Evolutionary conservation across 2,888 invertebrate species (phyloP), one percentile per base, ranked within the genome.

Genomic region (Nysson spinosus): DNA sequence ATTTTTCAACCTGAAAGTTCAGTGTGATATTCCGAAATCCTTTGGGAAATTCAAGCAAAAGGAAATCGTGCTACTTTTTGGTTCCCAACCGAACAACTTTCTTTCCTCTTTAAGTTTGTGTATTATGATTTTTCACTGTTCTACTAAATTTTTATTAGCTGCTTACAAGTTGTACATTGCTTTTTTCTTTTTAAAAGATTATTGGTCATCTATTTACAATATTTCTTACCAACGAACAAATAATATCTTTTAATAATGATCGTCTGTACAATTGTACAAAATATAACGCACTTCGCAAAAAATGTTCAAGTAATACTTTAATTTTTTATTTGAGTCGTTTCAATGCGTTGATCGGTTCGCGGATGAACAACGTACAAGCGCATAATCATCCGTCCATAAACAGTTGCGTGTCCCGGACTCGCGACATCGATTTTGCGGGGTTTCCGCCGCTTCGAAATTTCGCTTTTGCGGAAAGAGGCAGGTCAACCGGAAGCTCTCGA

Each of bases 401-500:
- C 51, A 69, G 64, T n/a, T 44, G 51, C 58, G 24, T 22, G 30
- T 12, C 32, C 51, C 30, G 44, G 49, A 57, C 56, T 67, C 58
- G 58, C 46, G 58, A 62, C 72, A 72, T 72, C 67, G 72, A 72
- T 56, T n/a, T 55, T 46, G 34, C 30, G 30, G 9, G 49, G 55
- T 47, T 75, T 66, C 71, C 72, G 60, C 44, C 44, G 19, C 35
- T 51, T 11, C 34, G 67, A 72, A 75, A 78, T 77, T 80, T 79
- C 67, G 66, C 47, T 55, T 16, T 37, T 34, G 51, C 51, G 46
- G 42, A 20, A 2, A 17, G 44, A 39, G 68, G 57, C 70, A 78
- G 73, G 77, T 77, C 75, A 78, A 47, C 66, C 69, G 77, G 77
- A 80, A 77, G 71, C 68, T 55, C 56, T 51, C 62, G 73, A 63